Conservation (phyloP, 2,888 invertebrate species). For the Magallana nippona region DNA sequence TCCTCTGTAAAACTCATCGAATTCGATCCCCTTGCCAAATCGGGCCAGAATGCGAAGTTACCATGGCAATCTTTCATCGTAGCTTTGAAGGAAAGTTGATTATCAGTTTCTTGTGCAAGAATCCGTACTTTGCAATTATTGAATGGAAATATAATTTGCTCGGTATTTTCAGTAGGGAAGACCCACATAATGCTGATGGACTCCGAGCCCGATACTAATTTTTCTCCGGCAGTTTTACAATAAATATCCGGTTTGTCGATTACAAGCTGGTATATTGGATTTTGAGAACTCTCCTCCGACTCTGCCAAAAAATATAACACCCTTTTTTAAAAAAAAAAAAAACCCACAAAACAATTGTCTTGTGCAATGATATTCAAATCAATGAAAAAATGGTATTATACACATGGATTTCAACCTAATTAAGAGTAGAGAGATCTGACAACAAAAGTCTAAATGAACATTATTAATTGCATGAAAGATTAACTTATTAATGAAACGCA, state of each 20-base stretch:
- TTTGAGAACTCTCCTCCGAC: neutral
- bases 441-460: too few species aligned
- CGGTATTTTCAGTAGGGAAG: neutral
- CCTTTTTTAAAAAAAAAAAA: neutral
- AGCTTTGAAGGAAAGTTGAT: neutral
- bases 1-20: neutral
- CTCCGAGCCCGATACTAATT: slow-evolving; percentile 9
- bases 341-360: too few species aligned
- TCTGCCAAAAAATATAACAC: neutral
- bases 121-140: slow-evolving; percentile 7
- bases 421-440: too few species aligned
- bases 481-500: too few species aligned
- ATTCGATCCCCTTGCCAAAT: neutral
- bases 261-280: neutral
- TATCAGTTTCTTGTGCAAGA: neutral
- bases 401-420: too few species aligned
- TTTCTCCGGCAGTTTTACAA: neutral
- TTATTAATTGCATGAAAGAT: too few species aligned
- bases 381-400: too few species aligned
- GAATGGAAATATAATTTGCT: neutral
- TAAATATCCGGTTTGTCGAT: neutral
- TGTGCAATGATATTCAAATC: too few species aligned
- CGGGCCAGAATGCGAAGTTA: neutral
- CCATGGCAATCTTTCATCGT: neutral
- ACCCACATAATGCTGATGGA: slow-evolving; percentile 7